Conservation (phyloP, 2,888 invertebrate species). For the Parnassius apollo region DNA sequence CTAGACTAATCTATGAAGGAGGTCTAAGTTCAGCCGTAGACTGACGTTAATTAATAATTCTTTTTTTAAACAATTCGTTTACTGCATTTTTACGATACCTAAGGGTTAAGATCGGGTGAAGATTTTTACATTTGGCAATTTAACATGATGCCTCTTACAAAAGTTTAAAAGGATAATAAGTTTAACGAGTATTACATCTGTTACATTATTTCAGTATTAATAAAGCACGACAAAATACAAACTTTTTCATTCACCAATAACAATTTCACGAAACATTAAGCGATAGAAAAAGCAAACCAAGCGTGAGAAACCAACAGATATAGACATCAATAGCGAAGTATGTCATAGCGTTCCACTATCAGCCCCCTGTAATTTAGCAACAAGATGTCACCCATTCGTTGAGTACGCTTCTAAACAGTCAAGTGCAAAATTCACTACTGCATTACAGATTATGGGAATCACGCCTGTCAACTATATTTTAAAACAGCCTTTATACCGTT, state of each 20-base stretch:
- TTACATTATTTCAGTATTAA: neutral
- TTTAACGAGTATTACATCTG: no score
- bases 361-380: conserved; percentile 50
- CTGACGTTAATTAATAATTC: no score
- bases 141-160: no score
- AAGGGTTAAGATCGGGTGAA: no score
- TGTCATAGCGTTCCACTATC: conserved; percentile 36
- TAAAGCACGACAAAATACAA: neutral
- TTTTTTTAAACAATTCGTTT: no score
- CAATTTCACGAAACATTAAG: conserved; percentile 49
- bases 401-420: conserved; percentile 49
- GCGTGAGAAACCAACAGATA: conserved; percentile 57
- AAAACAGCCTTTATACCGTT: conserved; percentile 35
- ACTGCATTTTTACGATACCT: no score
- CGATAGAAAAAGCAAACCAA: conserved; percentile 42
- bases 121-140: no score
- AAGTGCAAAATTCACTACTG: conserved; percentile 74
- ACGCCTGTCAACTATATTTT: conserved; percentile 47
- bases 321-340: conserved; percentile 28
- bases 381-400: conserved; percentile 69
- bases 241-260: conserved; percentile 26
- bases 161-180: no score
- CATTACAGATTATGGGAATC: conserved; percentile 77
- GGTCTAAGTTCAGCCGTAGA: no score
- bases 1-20: no score